Evolutionary conservation across 2,113 vertebrate genomes (phyloP).

Genomic region (Megaptera novaeangliae): DNA sequence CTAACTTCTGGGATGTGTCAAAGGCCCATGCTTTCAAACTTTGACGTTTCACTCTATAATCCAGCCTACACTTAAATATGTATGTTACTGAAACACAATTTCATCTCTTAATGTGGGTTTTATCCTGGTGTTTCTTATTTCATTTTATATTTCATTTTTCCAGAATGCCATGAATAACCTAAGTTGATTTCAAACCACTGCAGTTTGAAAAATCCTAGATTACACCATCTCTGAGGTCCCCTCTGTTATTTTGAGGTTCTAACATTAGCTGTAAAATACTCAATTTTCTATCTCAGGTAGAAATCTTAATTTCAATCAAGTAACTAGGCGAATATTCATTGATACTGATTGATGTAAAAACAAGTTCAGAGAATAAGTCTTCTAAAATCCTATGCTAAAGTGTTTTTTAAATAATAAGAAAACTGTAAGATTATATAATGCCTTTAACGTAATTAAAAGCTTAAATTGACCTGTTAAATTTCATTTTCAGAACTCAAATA

Average conservation of each 20-base stretch:
- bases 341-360: background rate
- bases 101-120: background rate
- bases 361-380: background rate
- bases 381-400: background rate
- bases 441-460: conserved; percentile 32
- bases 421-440: background rate
- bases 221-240: background rate
- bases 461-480: background rate
- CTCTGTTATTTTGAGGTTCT: background rate
- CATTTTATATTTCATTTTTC: background rate
- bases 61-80: background rate
- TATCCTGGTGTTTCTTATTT: conserved; percentile 1
- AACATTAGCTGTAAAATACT: background rate
- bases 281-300: background rate
- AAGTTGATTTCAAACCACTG: conserved; percentile 21
- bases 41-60: background rate
- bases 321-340: background rate
- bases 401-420: conserved; percentile 17
- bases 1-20: background rate
- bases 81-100: background rate
- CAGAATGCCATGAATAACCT: background rate
- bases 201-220: background rate
- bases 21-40: background rate
- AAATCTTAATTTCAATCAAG: background rate
- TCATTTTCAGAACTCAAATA: conserved; percentile 28